Evolutionary conservation across 2,888 invertebrate species (phyloP).

Genomic region (Hemithea aestivaria): DNA sequence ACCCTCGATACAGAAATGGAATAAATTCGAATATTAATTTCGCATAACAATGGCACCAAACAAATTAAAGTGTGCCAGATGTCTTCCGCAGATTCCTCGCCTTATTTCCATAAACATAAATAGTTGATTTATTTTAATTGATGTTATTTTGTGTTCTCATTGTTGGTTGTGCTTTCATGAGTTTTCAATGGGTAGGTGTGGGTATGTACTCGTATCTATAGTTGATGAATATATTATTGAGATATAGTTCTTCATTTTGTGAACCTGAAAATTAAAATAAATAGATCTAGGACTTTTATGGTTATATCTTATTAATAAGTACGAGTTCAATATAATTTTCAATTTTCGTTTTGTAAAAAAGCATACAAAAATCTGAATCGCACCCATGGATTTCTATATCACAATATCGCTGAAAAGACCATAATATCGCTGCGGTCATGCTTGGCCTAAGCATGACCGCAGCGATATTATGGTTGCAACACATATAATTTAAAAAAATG

Average conservation of each 20-base stretch:
- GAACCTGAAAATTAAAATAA: neutral
- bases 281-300: no score
- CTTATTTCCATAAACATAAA: constrained; percentile 61
- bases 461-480: no score
- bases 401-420: no score
- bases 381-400: no score
- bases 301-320: no score
- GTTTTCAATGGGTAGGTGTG: constrained; percentile 16
- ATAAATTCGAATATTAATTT: constrained; percentile 79
- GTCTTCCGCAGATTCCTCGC: constrained; percentile 60
- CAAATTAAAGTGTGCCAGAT: constrained; percentile 77
- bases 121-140: constrained; percentile 58
- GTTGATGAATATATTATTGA: neutral
- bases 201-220: neutral
- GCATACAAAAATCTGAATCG: no score
- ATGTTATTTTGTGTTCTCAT: constrained; percentile 35
- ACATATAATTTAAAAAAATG: no score
- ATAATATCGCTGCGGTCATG: no score
- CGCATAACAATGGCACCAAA: constrained; percentile 73
- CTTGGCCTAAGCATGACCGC: no score
- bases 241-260: neutral
- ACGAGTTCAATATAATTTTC: no score
- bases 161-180: constrained; percentile 26
- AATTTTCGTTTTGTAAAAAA: no score
- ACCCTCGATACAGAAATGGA: constrained; percentile 72